phyloP scores from a whole-genome alignment of 2,113 vertebrate genomes.

The Strigops habroptila region DNA sequence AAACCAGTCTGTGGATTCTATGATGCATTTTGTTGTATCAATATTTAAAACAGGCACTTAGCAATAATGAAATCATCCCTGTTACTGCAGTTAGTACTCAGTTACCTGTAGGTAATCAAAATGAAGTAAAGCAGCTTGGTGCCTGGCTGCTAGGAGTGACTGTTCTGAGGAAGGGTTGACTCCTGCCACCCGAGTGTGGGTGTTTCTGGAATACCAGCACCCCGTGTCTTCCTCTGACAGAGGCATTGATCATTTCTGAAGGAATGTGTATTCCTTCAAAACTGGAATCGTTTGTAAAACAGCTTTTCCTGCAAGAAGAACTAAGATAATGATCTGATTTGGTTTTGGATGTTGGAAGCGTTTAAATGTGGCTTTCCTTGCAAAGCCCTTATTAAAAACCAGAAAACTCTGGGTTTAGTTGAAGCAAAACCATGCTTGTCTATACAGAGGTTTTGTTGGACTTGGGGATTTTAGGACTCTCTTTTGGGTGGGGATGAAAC shows the following conservation, averaged over 20 bases:
- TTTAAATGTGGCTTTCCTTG: background rate
- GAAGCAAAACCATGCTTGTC: background rate
- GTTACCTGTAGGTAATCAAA: background rate
- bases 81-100: background rate
- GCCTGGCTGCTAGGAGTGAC: background rate
- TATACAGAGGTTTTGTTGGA: background rate
- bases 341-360: background rate
- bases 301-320: background rate
- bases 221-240: background rate
- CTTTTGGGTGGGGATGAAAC: background rate
- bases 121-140: background rate
- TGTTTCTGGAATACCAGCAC: background rate
- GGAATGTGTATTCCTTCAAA: background rate
- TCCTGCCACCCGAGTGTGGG: background rate
- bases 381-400: background rate
- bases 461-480: background rate
- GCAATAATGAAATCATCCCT: background rate
- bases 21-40: background rate
- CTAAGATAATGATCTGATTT: background rate
- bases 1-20: background rate
- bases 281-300: fast-evolving
- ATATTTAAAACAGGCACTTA: background rate
- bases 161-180: background rate
- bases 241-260: background rate
- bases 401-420: background rate